Evolutionary conservation across 92 coral and sea anemone genomes (phyloP).

Genomic region (Palythoa grandis): DNA sequence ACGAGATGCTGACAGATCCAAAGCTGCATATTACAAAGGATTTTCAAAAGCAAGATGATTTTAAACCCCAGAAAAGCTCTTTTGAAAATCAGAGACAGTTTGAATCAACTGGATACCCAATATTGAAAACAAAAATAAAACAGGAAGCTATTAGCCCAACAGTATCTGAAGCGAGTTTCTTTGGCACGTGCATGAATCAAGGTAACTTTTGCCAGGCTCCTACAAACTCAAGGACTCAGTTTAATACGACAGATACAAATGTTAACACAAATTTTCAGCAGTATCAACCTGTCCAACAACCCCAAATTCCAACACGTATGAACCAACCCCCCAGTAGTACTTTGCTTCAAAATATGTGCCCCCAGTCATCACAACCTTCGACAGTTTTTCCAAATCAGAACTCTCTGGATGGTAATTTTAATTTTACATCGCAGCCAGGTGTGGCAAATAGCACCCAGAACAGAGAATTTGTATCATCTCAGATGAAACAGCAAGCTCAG

Average conservation of each 20-base stretch:
- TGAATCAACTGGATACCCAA: conserved; percentile 6
- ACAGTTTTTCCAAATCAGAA: not conserved
- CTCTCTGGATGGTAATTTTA: conserved; percentile 1
- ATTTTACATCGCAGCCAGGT: not conserved
- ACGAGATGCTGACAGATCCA: conserved; percentile 31
- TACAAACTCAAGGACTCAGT: not conserved
- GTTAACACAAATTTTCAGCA: not conserved
- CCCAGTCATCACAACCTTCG: not conserved
- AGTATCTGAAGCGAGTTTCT: conserved; percentile 19
- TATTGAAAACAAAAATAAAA: conserved; percentile 27
- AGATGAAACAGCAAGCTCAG: conserved; percentile 14
- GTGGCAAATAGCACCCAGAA: not conserved
- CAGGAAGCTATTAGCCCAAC: conserved; percentile 30
- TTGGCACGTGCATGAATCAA: not conserved
- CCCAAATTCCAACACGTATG: not conserved
- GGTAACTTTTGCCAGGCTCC: conserved; percentile 10
- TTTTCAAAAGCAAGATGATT: conserved; percentile 5
- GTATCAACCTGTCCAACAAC: not conserved
- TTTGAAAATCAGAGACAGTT: conserved; percentile 16
- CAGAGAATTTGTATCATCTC: conserved; percentile 4
- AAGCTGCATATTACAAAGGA: conserved; percentile 10
- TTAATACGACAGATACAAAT: not conserved
- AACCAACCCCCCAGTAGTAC: not conserved
- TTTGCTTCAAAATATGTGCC: not conserved
- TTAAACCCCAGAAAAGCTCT: conserved; percentile 18